These are phyloP conservation scores for Brenthis daphne DNA, from an alignment of 2,888 invertebrate species.

Conservation along the genomic window DNA sequence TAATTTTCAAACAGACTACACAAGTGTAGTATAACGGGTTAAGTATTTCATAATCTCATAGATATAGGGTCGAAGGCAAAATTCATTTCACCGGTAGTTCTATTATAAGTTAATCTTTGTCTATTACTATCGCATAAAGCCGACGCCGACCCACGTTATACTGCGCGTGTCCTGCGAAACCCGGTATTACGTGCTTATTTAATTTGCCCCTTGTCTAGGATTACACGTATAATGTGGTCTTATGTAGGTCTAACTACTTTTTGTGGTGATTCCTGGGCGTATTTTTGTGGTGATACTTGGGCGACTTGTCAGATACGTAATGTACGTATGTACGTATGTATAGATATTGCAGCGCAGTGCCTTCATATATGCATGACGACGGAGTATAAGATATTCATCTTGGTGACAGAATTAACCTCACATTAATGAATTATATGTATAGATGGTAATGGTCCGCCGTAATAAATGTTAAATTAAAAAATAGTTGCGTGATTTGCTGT, in stretches of 20 bases:
- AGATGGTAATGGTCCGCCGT: too few relatives aligned
- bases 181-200: conserved; percentile 6
- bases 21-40: too few relatives aligned
- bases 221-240: conserved; percentile 6
- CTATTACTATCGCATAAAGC: conserved; percentile 1
- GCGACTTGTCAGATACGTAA: too few relatives aligned
- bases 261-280: background rate
- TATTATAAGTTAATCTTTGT: conserved; percentile 11
- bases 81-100: conserved; percentile 7
- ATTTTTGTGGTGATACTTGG: too few relatives aligned
- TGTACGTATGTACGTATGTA: too few relatives aligned
- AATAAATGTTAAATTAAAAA: too few relatives aligned
- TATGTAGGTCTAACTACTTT: conserved; percentile 7
- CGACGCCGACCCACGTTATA: background rate
- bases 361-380: too few relatives aligned
- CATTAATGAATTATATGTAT: too few relatives aligned
- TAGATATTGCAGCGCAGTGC: too few relatives aligned
- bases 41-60: conserved; percentile 2
- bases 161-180: background rate
- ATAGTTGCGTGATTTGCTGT: too few relatives aligned
- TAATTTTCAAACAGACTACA: background rate
- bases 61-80: background rate
- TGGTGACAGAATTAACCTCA: too few relatives aligned
- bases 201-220: conserved; percentile 11
- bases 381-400: too few relatives aligned